phyloP scores from a whole-genome alignment of 2,113 vertebrate species.

The Meleagris gallopavo region DNA sequence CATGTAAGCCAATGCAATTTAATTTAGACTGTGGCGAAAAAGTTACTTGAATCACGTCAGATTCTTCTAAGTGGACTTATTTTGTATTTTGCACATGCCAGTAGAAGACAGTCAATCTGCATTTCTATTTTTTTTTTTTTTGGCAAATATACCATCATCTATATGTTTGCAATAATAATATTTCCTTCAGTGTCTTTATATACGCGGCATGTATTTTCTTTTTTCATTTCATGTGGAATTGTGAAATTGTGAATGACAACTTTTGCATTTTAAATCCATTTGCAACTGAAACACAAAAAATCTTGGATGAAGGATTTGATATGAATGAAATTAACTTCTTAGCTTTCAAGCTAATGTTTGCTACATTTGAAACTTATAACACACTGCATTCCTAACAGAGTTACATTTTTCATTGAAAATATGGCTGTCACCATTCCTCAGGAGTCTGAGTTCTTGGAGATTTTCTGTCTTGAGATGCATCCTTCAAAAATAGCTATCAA shows the following conservation, averaged over 20 bases:
- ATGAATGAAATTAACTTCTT: fast-evolving
- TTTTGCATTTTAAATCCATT: neutral
- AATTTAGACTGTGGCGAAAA: neutral
- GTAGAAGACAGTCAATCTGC: neutral
- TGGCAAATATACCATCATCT: neutral
- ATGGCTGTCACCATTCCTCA: neutral
- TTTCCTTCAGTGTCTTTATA: neutral
- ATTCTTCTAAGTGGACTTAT: neutral
- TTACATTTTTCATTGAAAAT: neutral
- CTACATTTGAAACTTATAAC: neutral
- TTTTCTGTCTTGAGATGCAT: neutral
- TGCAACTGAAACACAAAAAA: neutral
- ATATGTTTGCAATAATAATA: neutral
- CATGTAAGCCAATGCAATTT: neutral
- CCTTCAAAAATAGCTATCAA: neutral
- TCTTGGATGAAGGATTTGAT: neutral
- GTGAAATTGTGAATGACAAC: neutral
- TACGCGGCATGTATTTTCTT: neutral
- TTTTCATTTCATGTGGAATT: neutral
- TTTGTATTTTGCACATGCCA: neutral
- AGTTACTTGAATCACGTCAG: neutral
- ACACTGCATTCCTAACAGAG: too few species aligned
- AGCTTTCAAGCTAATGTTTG: neutral
- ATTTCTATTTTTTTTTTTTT: neutral
- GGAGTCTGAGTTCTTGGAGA: neutral